These are phyloP conservation scores for Sialis lutaria DNA, from an alignment of 2,888 invertebrate species.

Conservation along the genomic window DNA sequence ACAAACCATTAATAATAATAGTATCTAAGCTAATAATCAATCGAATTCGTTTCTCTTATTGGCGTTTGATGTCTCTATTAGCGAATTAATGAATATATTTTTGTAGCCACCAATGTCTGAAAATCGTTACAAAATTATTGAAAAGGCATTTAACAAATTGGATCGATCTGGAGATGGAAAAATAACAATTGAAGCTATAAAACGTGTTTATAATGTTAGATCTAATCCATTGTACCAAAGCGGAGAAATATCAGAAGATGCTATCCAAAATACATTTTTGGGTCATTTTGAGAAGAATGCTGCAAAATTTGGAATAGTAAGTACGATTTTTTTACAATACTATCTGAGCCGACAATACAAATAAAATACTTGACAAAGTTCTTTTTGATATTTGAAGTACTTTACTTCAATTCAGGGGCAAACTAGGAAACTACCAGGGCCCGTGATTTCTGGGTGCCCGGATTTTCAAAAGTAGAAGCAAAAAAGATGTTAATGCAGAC, in stretches of 20 bases:
- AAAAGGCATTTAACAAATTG: slow-evolving; percentile 69
- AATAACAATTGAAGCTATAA: slow-evolving; percentile 61
- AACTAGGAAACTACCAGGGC: background rate
- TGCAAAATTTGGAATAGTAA: slow-evolving; percentile 58
- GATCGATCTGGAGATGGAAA: slow-evolving; percentile 75
- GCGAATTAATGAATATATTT: background rate
- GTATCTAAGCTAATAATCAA: too few relatives aligned
- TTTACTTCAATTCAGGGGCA: background rate
- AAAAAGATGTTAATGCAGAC: too few relatives aligned
- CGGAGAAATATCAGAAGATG: slow-evolving; percentile 73
- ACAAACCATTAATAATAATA: too few relatives aligned
- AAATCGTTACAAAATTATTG: slow-evolving; percentile 50
- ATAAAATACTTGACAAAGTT: too few relatives aligned
- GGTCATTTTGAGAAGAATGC: slow-evolving; percentile 67
- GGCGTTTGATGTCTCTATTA: too few relatives aligned
- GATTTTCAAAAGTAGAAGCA: too few relatives aligned
- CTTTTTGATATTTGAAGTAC: too few relatives aligned
- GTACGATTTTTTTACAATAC: slow-evolving; percentile 10
- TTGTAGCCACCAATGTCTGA: slow-evolving; percentile 69
- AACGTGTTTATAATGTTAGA: slow-evolving; percentile 63
- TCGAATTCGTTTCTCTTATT: too few relatives aligned
- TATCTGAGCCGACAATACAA: too few relatives aligned
- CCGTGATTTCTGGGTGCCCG: background rate
- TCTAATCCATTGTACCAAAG: slow-evolving; percentile 69
- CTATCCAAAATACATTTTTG: slow-evolving; percentile 62